Percentiles rank a stretch among this genome's conserved stretches.
Evolutionary conservation across 2,888 invertebrate species (phyloP).

Genomic region (Myopa testacea): DNA sequence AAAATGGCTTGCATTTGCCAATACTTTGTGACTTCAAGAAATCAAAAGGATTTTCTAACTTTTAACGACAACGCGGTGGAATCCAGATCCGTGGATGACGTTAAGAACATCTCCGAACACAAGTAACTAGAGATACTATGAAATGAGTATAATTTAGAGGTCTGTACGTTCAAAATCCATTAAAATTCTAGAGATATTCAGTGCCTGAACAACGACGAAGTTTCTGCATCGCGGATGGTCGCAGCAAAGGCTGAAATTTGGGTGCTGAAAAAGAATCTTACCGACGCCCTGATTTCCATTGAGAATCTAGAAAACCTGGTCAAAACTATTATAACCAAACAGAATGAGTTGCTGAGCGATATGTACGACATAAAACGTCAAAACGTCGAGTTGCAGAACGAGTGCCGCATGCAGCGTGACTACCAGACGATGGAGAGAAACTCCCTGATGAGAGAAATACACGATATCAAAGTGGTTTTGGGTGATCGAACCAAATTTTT

Average conservation of each 20-base stretch:
- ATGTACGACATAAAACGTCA: conserved; percentile 56
- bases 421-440: conserved; percentile 60
- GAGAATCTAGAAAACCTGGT: conserved; percentile 61
- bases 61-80: conserved; percentile 6
- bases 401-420: conserved; percentile 60
- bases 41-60: conserved; percentile 22
- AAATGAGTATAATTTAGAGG: conserved; percentile 41
- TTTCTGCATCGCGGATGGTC: conserved; percentile 58
- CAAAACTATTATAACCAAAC: conserved; percentile 59
- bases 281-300: conserved; percentile 54
- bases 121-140: conserved; percentile 31
- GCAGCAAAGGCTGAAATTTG: conserved; percentile 60
- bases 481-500: conserved; percentile 47
- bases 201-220: conserved; percentile 29
- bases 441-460: conserved; percentile 56
- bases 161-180: neutral
- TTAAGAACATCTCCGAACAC: conserved; percentile 21
- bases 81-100: conserved; percentile 12
- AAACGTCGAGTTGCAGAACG: conserved; percentile 55
- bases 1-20: conserved; percentile 58
- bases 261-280: conserved; percentile 57
- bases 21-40: conserved; percentile 52
- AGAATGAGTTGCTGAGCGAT: conserved; percentile 58
- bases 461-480: conserved; percentile 51
- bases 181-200: conserved; percentile 24